Base-by-base conservation (phyloP, 2,888 invertebrate genomes). In the Smittia aterrima region DNA sequence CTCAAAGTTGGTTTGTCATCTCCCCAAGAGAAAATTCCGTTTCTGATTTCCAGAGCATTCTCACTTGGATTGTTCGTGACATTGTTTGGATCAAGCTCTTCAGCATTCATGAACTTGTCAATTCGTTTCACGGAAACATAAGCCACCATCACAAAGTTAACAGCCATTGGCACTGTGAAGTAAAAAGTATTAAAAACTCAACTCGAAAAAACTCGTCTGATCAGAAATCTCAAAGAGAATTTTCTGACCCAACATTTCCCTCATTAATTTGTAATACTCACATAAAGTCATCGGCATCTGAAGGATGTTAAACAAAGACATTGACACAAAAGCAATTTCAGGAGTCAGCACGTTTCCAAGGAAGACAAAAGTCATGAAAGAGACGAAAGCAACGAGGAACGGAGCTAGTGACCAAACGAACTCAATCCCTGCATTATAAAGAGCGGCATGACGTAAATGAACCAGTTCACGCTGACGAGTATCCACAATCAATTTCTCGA, bases 401-500 rank as follows among this genome's bases (percentile, higher is more conserved):
- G 89, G 89, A 1, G 88, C 86, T 78, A 86, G 85, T 22, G 85
- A 84, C 86, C 88, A 89, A 75, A 87, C 84, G 78, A 88, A 87
- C 54, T 86, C 85, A n/a, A 85, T 84, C 13, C 20, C 81, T 13
- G 86, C 83, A 78, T 84, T 83, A 4, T 86, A 80, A 78, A 87
- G 86, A 1, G 88, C 86, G 58, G 86, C 82, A 75, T 84, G 83
- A 78, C 84, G 85, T 76, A 89, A 81, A 22, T 87, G 83, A 41
- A 81, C 79, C 72, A 88, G 80, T 80, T 90, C 89, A 77, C 84
- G 83, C 18, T 82, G 79, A 76, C 90, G 81, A 70, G 88, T 87
- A 16, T 81, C 82, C 62, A 83, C 79, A 24, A 89, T 84, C 78
- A 86, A 85, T 62, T 85, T 79, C 77, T 86, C 83, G 78, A 87